Evolutionary conservation across 2,113 vertebrate species (phyloP), one percentile per base, ranked within the genome.

Genomic region (Leptobrachium leishanense): DNA sequence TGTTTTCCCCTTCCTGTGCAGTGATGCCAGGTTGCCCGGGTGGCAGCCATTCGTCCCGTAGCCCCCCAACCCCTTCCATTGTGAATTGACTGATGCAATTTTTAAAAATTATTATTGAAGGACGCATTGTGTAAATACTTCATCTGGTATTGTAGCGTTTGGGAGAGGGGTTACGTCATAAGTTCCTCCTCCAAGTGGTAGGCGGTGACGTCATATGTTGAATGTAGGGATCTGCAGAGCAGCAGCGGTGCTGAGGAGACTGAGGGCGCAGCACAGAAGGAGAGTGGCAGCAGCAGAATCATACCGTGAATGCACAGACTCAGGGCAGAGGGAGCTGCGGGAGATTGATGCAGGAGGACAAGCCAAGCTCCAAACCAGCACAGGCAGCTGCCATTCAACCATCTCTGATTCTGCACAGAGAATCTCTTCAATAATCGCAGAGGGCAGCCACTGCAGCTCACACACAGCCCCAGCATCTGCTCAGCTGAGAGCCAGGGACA

Each of bases 141-240:
- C 46, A 50, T 50, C 46, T 1, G 1, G 4, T 4, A 4, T 50
- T 4, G 46, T 4, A 50, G 46, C 4, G 55, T 59, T 4, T 8
- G 13, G 2, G 62, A 3, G 15, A 10, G 62, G 62, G 31, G 15
- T 64, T 64, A 20, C 62, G 62, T 64, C 62, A 64, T 39, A 64
- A 6, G 2, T 64, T 31, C 6, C 15, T 39, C 20, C 62, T 39
- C 20, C 62, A 5, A 8, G 20, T 3, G 62, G 55, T 5, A 46
- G 4, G 40, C 41, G 39, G 10, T 79, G 77, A 79, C 69, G 69
- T 79, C 70, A 79, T 46, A 39, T 20, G 12, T 53, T 43, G 62
- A 43, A 43, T 42, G 11, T 31, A 20, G 20, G 53, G 50, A 31
- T 57, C 77, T 67, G 77, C 77, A 79, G 70, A 79, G 70, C 59